Base-by-base conservation (phyloP, 2,113 vertebrate genomes). In the Etheostoma cragini region DNA sequence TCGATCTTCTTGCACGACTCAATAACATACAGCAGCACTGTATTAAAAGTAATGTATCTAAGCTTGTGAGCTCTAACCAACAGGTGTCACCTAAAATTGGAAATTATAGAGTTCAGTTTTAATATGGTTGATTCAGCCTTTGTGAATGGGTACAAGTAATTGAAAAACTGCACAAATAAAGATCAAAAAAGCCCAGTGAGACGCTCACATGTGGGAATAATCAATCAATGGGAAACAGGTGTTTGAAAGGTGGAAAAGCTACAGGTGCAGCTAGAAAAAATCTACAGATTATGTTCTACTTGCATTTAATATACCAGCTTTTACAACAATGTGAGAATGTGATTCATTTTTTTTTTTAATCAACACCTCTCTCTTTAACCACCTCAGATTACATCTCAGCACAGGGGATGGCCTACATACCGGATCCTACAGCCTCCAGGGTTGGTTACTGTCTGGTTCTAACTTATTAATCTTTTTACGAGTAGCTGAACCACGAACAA, bases 251-350 rank as follows among this genome's bases (percentile, higher is more conserved):
- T 70, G 71, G 15, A 85, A 61, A 16, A 56, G 68, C 77, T 86
- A 85, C 90, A 91, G 83, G 90, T 90, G 87, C 70, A 79, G 79
- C 84, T 12, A 56, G 62, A 38, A 80, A 72, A 72, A 71, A 47
- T 42, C 11, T 12, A 63, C 49, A 80, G 11, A 61, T 76, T 72
- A 62, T 21, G 33, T 72, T 76, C 57, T 62, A 47, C 76, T 63
- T 75, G 17, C 42, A 38, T 35, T 33, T 21, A 73, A 68, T 68
- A 77, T 50, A 65, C 19, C 85, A 87, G 86, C 84, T 88, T 82
- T 82, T 77, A 56, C 16, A 67, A 80, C 57, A 60, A 49, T 47
- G 65, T 22, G 33, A 76, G 35, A 76, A 72, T 65, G 49, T 53
- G 60, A 76, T 45, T 80, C 33, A 60, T 30, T 52, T 49, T 53